Evolutionary conservation across 2,888 invertebrate species (phyloP).

Genomic region (Linnaemya tessellans): DNA sequence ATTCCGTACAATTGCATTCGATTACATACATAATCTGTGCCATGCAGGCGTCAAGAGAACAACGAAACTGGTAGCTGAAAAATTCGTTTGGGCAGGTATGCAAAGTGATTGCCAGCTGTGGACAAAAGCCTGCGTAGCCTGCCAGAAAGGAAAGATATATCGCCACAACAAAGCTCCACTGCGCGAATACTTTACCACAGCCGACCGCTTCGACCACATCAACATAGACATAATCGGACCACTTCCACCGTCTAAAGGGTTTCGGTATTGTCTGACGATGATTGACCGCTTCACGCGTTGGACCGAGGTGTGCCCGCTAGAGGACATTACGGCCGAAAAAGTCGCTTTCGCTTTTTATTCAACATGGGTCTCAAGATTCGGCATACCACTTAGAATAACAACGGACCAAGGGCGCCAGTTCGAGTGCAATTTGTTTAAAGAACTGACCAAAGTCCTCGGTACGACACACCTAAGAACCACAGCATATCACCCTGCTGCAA

Average conservation of each 20-base stretch:
- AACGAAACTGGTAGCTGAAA: neutral
- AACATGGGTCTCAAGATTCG: neutral
- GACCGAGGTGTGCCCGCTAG: neutral
- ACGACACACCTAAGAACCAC: conserved; percentile 1
- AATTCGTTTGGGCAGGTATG: neutral
- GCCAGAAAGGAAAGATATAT: neutral
- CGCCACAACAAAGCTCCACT: neutral
- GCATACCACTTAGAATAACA: neutral
- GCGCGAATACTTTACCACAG: neutral
- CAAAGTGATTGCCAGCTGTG: neutral
- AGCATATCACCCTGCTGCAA: conserved; percentile 3
- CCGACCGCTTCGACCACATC: neutral
- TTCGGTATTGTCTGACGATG: neutral
- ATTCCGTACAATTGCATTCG: conserved; percentile 1
- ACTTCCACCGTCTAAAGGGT: neutral
- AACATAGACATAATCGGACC: too few relatives aligned
- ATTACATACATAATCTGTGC: neutral
- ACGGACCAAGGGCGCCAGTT: conserved; percentile 4
- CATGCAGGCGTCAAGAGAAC: neutral
- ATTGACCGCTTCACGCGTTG: neutral
- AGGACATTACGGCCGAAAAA: neutral
- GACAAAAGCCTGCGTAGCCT: neutral
- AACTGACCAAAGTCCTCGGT: neutral
- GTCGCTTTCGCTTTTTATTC: neutral
- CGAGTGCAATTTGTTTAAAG: neutral